Evolutionary conservation across 2,888 invertebrate species (phyloP).

Genomic region (Pyrrhia umbra): DNA sequence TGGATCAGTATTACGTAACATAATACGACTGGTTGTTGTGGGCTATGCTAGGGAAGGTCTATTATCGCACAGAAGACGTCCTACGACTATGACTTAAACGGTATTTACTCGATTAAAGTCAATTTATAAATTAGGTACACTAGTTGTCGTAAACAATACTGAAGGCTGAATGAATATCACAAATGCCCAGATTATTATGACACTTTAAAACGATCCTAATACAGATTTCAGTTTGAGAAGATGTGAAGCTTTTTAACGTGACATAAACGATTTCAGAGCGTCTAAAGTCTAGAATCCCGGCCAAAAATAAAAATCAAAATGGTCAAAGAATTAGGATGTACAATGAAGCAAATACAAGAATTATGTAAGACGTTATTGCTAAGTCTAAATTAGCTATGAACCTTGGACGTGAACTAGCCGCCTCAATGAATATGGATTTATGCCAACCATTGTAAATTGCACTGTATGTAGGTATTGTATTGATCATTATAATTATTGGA

Average conservation of each 20-base stretch:
- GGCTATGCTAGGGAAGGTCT: no score
- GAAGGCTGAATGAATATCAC: background rate
- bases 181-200: no score
- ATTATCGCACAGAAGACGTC: no score
- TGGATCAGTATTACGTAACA: background rate
- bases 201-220: no score
- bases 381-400: constrained; percentile 29
- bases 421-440: constrained; percentile 31
- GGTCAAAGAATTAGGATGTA: background rate
- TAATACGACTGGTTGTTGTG: no score
- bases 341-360: background rate
- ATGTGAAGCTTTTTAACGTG: no score
- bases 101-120: background rate
- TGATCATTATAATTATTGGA: constrained; percentile 1
- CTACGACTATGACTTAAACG: no score
- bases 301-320: background rate
- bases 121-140: background rate
- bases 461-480: background rate
- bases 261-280: no score
- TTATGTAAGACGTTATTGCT: constrained; percentile 6
- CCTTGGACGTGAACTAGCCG: constrained; percentile 37
- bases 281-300: background rate
- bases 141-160: background rate
- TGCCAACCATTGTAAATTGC: constrained; percentile 35
- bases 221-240: no score